A percentile compares a stretch with the other conserved stretches of the same genome.
phyloP scores from a whole-genome alignment of 2,888 invertebrate species.

The Nephrotoma appendiculata region DNA sequence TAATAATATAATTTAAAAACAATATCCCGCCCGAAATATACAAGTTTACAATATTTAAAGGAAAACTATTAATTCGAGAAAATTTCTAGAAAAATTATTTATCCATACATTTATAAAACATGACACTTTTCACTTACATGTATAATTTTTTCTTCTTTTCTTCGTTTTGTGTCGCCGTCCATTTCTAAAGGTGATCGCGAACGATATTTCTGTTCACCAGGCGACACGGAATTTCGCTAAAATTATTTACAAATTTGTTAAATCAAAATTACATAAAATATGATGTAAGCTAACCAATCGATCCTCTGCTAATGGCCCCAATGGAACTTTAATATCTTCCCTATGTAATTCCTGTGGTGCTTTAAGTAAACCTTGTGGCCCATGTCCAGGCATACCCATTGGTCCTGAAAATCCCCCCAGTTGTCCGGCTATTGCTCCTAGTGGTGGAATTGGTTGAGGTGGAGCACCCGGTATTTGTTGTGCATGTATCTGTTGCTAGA shows the following conservation, averaged over 20 bases:
- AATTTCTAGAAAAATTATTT: neutral
- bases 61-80: neutral
- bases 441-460: conserved; percentile 35
- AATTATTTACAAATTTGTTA: conserved; percentile 15
- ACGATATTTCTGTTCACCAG: conserved; percentile 71
- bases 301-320: conserved; percentile 38
- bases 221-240: conserved; percentile 69
- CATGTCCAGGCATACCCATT: conserved; percentile 30
- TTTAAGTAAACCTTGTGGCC: conserved; percentile 31
- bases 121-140: conserved; percentile 48
- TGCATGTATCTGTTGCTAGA: conserved; percentile 82
- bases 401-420: conserved; percentile 32
- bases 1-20: neutral
- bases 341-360: conserved; percentile 33
- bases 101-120: neutral
- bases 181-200: conserved; percentile 63
- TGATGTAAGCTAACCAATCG: conserved; percentile 33
- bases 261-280: conserved; percentile 12
- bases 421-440: conserved; percentile 31
- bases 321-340: conserved; percentile 31
- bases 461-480: conserved; percentile 57
- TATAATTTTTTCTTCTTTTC: conserved; percentile 73
- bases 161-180: conserved; percentile 61
- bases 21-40: neutral
- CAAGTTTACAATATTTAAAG: neutral